Evolutionary conservation across 2,888 invertebrate genomes (phyloP).

Genomic region (Argyresthia goedartella): DNA sequence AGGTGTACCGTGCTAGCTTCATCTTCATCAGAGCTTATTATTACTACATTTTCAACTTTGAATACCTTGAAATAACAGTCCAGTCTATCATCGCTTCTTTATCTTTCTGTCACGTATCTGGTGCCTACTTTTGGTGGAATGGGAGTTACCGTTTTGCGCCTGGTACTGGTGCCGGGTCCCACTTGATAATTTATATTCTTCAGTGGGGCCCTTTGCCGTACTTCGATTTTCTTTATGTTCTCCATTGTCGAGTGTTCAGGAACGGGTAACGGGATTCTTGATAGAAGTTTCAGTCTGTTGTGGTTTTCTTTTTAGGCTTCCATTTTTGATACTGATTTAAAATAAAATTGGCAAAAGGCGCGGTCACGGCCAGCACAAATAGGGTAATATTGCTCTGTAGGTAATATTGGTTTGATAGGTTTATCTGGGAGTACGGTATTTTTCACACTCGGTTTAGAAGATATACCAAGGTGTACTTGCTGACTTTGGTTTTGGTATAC

Average conservation of each 20-base stretch:
- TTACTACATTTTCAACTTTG: constrained; percentile 11
- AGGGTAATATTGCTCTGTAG: no score
- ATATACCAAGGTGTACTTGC: no score
- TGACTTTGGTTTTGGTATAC: no score
- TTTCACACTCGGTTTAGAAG: neutral
- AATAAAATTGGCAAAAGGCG: no score
- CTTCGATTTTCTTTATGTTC: constrained; percentile 11
- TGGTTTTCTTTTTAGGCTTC: no score
- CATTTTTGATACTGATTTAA: no score
- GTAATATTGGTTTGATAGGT: neutral
- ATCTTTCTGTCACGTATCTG: constrained; percentile 30
- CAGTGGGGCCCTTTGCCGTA: constrained; percentile 14
- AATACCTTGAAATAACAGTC: constrained; percentile 21
- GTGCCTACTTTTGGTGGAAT: constrained; percentile 21
- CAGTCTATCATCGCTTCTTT: constrained; percentile 19
- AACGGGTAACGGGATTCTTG: constrained; percentile 42
- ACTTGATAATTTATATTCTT: neutral
- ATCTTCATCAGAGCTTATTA: constrained; percentile 14
- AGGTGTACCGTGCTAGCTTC: neutral
- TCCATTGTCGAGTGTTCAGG: constrained; percentile 28
- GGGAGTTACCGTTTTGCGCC: constrained; percentile 15
- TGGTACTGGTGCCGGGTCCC: constrained; percentile 29
- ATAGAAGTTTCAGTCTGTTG: no score
- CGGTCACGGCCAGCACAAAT: no score
- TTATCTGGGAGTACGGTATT: neutral